Evolutionary conservation across 2,888 invertebrate species (phyloP), one percentile per base, ranked within the genome.

Genomic region (Steinernema carpocapsae): DNA sequence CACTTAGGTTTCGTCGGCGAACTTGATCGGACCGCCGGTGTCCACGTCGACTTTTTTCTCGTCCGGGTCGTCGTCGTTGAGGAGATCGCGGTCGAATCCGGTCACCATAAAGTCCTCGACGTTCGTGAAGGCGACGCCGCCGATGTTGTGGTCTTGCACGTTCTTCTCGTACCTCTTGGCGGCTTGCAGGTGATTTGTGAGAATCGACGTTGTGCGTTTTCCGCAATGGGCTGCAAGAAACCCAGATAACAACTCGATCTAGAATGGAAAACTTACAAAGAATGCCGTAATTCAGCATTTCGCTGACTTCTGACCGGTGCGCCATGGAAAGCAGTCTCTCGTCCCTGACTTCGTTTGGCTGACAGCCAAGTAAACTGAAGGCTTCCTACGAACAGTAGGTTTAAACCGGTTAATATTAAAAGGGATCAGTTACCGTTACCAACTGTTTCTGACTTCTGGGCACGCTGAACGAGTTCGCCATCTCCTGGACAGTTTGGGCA

Each of bases 401-500:
- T 22, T 52, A 12, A 24, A 24, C 10, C 10, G 37, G 37, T 37
- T 3, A 37, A 37, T n/a, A n/a, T n/a, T n/a, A 12, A 19, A 52
- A 12, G 52, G 12, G 12, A 6, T 17, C 10, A 7, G 17, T 14
- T 64, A 64, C 64, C 12, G 26, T 1, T 29, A 64, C 17, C 64
- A 64, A 12, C 3, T 32, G 17, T 17, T 26, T 10, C 32, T 64
- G 64, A 17, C 7, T 14, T 29, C 26, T 1, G 17, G 64, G 64
- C 64, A 32, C 37, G 29, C 17, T 26, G 64, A 64, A 64, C 29
- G 64, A 29, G 17, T 64, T 26, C 32, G 64, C 12, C 26, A 32
- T 17, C 12, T 64, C 64, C 17, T 37, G 64, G 64, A 64, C 64
- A 1, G 64, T 64, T 32, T 73, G 73, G 1, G 79, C 78, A 43